Evolutionary conservation across 2,888 invertebrate species (phyloP), one percentile per base, ranked within the genome.

Genomic region (Baronia brevicornis): DNA sequence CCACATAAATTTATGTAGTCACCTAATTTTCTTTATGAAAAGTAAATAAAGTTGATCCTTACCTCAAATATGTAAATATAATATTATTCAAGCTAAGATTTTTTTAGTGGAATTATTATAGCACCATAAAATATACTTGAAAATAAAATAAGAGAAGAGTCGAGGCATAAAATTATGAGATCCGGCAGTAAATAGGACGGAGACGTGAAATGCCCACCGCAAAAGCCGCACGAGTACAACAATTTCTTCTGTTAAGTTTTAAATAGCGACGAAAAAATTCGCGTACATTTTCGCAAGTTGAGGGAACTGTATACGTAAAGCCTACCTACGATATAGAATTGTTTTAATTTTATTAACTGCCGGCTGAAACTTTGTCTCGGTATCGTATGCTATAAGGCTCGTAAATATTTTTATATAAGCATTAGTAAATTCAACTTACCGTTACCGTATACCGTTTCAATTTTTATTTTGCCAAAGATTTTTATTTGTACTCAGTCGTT

Each of bases 191-290:
- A 57, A 60, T 55, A 58, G 46, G 50, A 51, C 58, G 53, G 59
- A 58, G 60, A 65, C 48, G 57, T 48, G 57, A 62, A 61, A 64
- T 64, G 58, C 59, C 62, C 54, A 53, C 52, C 56, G 54, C 55
- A 41, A 51, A 55, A 65, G 67, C 69, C 66, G 51, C 70, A 63
- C 58, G 54, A 47, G 59, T 57, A 57, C 63, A 51, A 72, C 72
- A 72, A 73, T 67, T 65, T 70, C 68, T 71, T 58, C 53, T 62
- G 58, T 60, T 51, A 60, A 61, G 61, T 64, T 67, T 63, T 34
- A 41, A 60, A 68, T 58, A 64, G 58, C 49, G 51, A 53, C 53
- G 48, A 54, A 66, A 71, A 72, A 69, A 61, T 58, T 58, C 56
- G 39, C 54, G 50, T 50, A 60, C 56, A 66, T 70, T 69, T 68